Evolutionary conservation across 2,113 vertebrate species (phyloP).

Genomic region (Oreochromis aureus): DNA sequence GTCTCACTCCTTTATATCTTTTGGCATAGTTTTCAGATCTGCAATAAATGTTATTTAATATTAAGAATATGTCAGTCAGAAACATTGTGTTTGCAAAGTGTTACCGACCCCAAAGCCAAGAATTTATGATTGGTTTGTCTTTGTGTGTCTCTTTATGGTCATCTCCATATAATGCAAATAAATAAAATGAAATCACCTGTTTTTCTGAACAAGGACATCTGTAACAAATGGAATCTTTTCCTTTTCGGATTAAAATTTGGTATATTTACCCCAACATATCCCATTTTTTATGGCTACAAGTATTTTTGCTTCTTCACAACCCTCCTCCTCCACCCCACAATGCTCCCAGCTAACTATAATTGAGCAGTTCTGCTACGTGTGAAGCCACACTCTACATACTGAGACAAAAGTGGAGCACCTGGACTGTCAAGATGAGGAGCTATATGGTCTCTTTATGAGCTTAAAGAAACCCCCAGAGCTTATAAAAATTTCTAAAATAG

Average conservation of each 20-base stretch:
- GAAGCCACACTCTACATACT: background rate
- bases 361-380: background rate
- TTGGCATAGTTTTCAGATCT: background rate
- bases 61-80: background rate
- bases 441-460: background rate
- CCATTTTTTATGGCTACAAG: background rate
- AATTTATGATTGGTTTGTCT: background rate
- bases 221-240: background rate
- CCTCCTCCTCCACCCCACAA: background rate
- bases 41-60: background rate
- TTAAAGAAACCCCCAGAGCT: background rate
- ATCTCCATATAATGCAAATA: background rate
- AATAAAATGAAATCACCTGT: background rate
- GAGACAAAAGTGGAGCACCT: background rate
- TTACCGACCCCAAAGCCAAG: background rate
- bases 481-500: background rate
- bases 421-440: background rate
- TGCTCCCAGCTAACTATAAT: background rate
- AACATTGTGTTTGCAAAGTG: background rate
- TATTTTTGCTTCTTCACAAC: background rate
- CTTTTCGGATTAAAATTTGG: background rate
- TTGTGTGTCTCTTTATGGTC: background rate
- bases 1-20: background rate
- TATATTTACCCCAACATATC: background rate
- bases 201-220: accelerated